Evolutionary conservation across 2,888 invertebrate species (phyloP), one percentile per base, ranked within the genome.

Genomic region (Amorpha juglandis): DNA sequence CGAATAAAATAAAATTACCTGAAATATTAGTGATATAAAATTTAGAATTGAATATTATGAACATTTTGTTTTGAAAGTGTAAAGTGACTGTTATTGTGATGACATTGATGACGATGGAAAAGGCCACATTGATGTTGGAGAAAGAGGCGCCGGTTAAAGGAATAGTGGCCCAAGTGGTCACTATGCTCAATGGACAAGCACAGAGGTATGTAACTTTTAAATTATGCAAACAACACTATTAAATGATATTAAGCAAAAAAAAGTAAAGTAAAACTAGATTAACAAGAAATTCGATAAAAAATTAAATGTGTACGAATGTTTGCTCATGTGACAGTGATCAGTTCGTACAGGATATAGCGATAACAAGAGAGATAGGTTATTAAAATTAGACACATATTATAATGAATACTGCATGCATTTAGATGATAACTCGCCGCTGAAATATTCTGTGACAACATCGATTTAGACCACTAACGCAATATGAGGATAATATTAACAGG

Each of bases 91-190:
- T 73, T 73, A 69, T 70, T 72, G 71, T 70, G 48, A 72, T 71
- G 63, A 67, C 47, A 58, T 68, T 76, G 81, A 90, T 92, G 92
- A 92, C 81, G 78, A 91, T 91, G 92, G 91, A 92, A 76, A 91
- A 86, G 72, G 74, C 85, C 12, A 77, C 77, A 64, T 77, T 83
- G 67, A 77, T 92, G 83, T 70, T 85, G 84, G 92, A 92, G 74
- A 87, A 86, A 81, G 94, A 92, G 79, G 90, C 90, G 63, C 93
- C 93, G 1, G 86, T 87, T 50, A 93, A 93, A 71, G 94, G 93
- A 69, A 90, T 93, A 27, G 94, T 94, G 79, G 94, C 93, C 62
- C 93, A 94, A 79, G 93, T 93, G 75, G 93, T 94, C 75, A 93
- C 93, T 38, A 92, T 93, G 90, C 90, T 93, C 58, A 93, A 94